Evolutionary conservation across 2,888 invertebrate genomes (phyloP).

Genomic region (Ceratothoa steindachneri): DNA sequence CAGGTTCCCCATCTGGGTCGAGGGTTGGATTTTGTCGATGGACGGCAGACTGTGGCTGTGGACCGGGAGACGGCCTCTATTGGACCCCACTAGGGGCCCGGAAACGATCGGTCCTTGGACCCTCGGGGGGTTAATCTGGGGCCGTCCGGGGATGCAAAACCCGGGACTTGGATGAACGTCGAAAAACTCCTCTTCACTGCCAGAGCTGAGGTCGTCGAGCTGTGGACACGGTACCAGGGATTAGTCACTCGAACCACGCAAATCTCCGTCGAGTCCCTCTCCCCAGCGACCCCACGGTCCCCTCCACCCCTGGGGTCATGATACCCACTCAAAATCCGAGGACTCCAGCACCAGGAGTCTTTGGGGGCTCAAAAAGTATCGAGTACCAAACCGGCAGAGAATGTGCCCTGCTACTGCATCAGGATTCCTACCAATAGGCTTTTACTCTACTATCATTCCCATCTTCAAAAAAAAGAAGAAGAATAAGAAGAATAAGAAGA

Average conservation of each 20-base stretch:
- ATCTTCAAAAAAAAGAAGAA: too few relatives aligned
- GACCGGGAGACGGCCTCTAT: slow-evolving; percentile 12
- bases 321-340: too few relatives aligned
- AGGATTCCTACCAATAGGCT: too few relatives aligned
- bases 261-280: too few relatives aligned
- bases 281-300: too few relatives aligned
- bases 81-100: neutral
- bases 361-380: too few relatives aligned
- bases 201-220: slow-evolving; percentile 46
- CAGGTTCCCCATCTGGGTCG: slow-evolving; percentile 22
- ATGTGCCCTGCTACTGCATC: too few relatives aligned
- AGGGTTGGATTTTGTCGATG: slow-evolving; percentile 21
- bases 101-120: neutral
- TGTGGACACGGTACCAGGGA: slow-evolving; percentile 27
- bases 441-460: too few relatives aligned
- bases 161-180: slow-evolving; percentile 39
- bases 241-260: neutral
- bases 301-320: too few relatives aligned
- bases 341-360: too few relatives aligned
- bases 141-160: slow-evolving; percentile 17
- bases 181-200: slow-evolving; percentile 45
- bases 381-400: too few relatives aligned
- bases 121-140: neutral
- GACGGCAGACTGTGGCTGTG: slow-evolving; percentile 38
- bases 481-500: too few relatives aligned